A percentile compares a stretch with the other conserved stretches of the same genome.
These are phyloP conservation scores for Thomomys bottae DNA, from an alignment of 2,113 vertebrate genomes.

Conservation along the genomic window DNA sequence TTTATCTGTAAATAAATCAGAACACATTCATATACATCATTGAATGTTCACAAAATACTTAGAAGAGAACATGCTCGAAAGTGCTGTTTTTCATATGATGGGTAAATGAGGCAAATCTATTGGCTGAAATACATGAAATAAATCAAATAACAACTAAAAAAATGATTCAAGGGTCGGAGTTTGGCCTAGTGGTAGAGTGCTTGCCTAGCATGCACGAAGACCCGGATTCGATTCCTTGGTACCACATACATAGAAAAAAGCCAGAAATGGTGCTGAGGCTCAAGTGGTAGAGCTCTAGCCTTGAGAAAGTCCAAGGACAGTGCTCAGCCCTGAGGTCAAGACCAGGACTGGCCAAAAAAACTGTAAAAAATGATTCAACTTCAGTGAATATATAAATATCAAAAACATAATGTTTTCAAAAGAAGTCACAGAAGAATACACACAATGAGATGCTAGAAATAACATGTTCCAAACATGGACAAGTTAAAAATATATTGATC, in stretches of 20 bases:
- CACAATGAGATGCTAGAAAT: background rate
- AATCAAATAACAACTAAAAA: background rate
- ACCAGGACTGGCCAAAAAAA: no score
- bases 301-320: no score
- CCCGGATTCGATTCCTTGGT: no score
- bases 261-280: no score
- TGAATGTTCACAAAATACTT: background rate
- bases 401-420: background rate
- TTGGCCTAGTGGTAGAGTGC: no score
- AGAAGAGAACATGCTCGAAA: background rate
- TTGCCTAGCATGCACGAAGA: no score
- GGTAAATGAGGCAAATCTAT: background rate
- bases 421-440: background rate
- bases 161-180: background rate
- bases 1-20: background rate
- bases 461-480: background rate
- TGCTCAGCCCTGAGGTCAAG: no score
- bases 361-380: background rate
- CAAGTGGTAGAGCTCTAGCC: no score
- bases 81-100: background rate
- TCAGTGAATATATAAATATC: background rate
- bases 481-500: background rate
- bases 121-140: background rate
- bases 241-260: no score
- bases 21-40: background rate